Evolutionary conservation across 2,888 invertebrate species (phyloP), one percentile per base, ranked within the genome.

Genomic region (Globia sparganii): DNA sequence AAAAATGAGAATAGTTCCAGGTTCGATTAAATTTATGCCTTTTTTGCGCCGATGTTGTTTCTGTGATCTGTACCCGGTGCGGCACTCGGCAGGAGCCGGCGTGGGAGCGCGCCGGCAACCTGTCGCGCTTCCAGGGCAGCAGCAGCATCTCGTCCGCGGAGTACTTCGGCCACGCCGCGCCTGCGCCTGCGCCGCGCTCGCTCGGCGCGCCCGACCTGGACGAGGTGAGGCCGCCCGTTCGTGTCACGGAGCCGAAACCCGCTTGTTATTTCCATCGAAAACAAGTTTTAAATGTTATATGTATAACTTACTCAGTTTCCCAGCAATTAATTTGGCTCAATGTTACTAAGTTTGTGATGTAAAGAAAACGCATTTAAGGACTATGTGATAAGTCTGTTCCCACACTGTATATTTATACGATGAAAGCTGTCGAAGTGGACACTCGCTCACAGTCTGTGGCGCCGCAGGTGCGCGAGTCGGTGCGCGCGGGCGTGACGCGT

Each of bases 141-240:
- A 98, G 97, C 85, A 98, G 99, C 95, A 99, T 99, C 94, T 99
- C 99, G 40, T 99, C 99, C 34, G 98, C 99, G 6, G 99, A 99
- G 94, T 98, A 99, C 94, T 99, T 99, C 97, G 98, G 98, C 49
- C 97, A 95, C 25, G 94, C 83, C 82, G 78, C 61, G 76, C 78
- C 67, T n/a, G 79, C 86, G 78, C 37, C 65, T 56, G 4, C 0
- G 46, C 77, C 68, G 92, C 94, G 75, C 90, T n/a, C n/a, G n/a
- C n/a, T n/a, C n/a, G n/a, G n/a, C n/a, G 96, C 97, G 71, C 98
- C 98, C 0, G 99, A 99, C 94, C 97, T 99, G 81, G 99, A 99
- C 87, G 99, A 99, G 92, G 79, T 79, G 15, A 75, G 1, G n/a
- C n/a, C n/a, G n/a, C n/a, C n/a, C n/a, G n/a, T n/a, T n/a, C n/a